Evolutionary conservation across 2,113 vertebrate species (phyloP).

Genomic region (Rhombomys opimus): DNA sequence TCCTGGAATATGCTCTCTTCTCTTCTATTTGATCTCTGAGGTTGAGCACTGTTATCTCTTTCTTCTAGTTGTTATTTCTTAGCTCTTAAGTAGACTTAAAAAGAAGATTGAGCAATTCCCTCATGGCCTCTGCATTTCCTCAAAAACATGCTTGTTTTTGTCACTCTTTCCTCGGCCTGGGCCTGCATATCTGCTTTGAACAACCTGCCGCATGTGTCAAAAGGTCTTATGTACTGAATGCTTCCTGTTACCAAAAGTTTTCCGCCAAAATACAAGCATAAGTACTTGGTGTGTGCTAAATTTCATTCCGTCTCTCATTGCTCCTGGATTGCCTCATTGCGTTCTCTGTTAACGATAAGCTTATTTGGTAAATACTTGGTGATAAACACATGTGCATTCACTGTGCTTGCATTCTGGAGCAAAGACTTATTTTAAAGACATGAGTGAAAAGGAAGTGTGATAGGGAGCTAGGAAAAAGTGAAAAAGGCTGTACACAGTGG

Average conservation of each 20-base stretch:
- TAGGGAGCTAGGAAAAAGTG: background rate
- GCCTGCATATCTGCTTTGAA: conserved; percentile 12
- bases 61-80: background rate
- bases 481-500: background rate
- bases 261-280: background rate
- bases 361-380: conserved; percentile 39
- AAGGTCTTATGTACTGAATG: background rate
- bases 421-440: background rate
- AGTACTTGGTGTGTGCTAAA: background rate
- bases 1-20: background rate
- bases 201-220: background rate
- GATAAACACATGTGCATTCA: background rate
- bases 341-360: background rate
- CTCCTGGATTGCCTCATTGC: background rate
- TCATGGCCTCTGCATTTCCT: background rate
- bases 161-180: background rate
- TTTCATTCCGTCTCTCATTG: background rate
- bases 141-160: background rate
- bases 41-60: background rate
- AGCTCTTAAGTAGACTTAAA: background rate
- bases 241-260: background rate
- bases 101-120: background rate
- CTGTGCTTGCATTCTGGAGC: background rate
- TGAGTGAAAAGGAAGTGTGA: background rate
- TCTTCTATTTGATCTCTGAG: background rate